A percentile compares a stretch with the other conserved stretches of the same genome.
These are phyloP conservation scores for Martes martes DNA, from an alignment of 2,113 vertebrate species.

Conservation along the genomic window DNA sequence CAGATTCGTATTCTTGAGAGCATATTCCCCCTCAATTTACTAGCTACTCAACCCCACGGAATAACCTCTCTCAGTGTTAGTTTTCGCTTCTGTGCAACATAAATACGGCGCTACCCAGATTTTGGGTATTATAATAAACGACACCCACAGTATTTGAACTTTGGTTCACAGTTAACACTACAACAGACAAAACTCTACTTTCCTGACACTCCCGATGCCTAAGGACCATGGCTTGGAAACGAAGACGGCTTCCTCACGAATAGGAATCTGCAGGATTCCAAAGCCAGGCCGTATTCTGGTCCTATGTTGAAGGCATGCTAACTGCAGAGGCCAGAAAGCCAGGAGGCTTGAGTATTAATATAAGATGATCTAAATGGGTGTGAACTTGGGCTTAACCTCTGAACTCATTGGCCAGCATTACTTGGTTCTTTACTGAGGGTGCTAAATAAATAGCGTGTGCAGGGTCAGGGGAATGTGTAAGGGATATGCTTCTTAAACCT, in stretches of 20 bases:
- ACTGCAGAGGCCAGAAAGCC: background rate
- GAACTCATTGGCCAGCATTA: background rate
- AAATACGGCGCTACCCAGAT: background rate
- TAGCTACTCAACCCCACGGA: background rate
- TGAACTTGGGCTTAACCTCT: slow-evolving; percentile 48
- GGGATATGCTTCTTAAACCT: background rate
- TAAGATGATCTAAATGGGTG: background rate
- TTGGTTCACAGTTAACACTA: background rate
- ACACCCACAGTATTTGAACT: background rate
- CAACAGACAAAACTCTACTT: background rate
- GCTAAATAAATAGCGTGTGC: background rate
- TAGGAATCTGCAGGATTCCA: background rate
- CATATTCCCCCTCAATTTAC: background rate
- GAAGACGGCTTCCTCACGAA: background rate
- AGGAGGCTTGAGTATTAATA: background rate
- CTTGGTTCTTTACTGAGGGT: background rate
- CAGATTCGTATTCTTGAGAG: background rate
- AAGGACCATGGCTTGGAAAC: background rate
- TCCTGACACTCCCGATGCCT: background rate
- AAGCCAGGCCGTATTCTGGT: slow-evolving; percentile 43
- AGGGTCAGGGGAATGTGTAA: background rate
- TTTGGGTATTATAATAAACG: background rate
- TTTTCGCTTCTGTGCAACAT: background rate
- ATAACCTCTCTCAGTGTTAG: background rate
- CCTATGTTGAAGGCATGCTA: background rate